Conservation (phyloP, 2,888 invertebrate genomes). For the Mantis religiosa region DNA sequence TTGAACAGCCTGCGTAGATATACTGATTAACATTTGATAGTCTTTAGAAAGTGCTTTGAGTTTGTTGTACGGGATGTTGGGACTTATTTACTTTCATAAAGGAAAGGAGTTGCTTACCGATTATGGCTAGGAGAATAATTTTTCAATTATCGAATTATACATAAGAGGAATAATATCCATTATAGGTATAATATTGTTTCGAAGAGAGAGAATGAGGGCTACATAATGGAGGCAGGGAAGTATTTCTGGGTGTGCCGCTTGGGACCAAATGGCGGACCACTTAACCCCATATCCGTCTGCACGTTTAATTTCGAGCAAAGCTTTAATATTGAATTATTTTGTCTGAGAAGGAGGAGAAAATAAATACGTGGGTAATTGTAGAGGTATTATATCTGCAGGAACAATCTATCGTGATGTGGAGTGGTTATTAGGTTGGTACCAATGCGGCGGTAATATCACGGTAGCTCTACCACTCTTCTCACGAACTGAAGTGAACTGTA, state of each 20-base stretch:
- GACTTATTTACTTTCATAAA: background rate
- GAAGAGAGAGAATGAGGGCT: background rate
- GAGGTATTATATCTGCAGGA: background rate
- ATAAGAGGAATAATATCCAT: background rate
- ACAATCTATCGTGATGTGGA: background rate
- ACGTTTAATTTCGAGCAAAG: background rate
- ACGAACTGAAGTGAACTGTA: background rate
- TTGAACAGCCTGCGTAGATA: no score
- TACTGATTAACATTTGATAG: no score
- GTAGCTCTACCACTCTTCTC: background rate
- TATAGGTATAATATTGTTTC: background rate
- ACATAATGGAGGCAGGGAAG: background rate
- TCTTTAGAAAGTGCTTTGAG: background rate
- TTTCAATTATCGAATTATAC: background rate
- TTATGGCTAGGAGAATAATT: background rate
- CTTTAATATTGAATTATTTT: constrained; percentile 3
- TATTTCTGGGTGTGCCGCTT: background rate
- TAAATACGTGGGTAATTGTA: background rate
- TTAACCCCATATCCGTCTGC: background rate
- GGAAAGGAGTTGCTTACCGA: background rate
- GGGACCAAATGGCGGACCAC: background rate
- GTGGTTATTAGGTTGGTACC: background rate
- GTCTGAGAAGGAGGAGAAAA: background rate
- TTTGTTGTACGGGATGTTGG: background rate
- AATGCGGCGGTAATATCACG: background rate